phyloP scores from a whole-genome alignment of 2,797 vertebrate genomes.

The Tarsius wallacei region DNA sequence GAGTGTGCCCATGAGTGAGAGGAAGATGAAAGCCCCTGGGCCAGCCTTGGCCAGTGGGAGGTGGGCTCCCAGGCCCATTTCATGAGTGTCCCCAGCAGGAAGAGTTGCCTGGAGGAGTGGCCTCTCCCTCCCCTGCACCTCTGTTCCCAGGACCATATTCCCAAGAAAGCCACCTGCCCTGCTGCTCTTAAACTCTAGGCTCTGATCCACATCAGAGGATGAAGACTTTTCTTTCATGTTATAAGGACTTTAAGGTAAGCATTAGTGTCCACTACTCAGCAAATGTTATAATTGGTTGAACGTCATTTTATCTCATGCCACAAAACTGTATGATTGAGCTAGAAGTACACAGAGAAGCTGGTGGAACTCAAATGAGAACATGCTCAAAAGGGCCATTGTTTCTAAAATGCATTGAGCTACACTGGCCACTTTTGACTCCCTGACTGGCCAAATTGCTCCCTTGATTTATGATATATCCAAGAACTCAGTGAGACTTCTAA shows the following conservation, averaged over 20 bases:
- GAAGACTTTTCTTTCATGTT: conserved; percentile 37
- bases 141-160: background rate
- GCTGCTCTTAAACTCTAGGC: background rate
- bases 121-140: background rate
- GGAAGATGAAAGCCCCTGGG: background rate
- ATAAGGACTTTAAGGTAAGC: background rate
- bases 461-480: conserved; percentile 74
- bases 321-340: background rate
- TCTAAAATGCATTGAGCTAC: conserved; percentile 42
- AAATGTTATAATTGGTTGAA: background rate
- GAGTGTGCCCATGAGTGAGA: background rate
- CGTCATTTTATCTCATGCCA: background rate
- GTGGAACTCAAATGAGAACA: conserved; percentile 41
- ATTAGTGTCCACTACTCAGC: background rate
- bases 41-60: background rate
- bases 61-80: background rate
- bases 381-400: conserved; percentile 65
- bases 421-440: conserved; percentile 75
- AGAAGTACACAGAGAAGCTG: background rate
- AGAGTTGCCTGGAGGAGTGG: background rate
- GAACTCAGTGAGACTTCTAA: background rate
- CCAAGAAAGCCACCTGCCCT: background rate
- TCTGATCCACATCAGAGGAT: background rate
- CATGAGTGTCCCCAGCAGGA: background rate
- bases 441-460: conserved; percentile 18